These are phyloP conservation scores for Drosophila emarginata DNA, from an alignment of 2,888 invertebrate genomes.

Conservation along the genomic window DNA sequence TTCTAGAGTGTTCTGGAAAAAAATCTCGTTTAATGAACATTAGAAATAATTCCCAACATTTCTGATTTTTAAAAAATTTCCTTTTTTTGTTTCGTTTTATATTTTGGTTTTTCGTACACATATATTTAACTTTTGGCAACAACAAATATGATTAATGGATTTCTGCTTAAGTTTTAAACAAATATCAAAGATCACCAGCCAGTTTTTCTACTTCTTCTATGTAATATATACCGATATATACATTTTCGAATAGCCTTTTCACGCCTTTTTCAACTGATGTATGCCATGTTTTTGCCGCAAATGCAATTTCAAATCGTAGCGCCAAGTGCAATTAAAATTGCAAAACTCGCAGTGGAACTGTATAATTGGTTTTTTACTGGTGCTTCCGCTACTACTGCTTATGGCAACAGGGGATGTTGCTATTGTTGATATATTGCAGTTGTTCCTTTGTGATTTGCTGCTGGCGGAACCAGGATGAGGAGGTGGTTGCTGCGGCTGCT, in stretches of 20 bases:
- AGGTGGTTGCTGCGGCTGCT: conserved; percentile 49
- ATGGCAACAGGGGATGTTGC: conserved; percentile 10
- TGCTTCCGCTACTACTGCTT: conserved; percentile 17
- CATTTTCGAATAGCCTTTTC: not conserved
- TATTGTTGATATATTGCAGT: conserved; percentile 21
- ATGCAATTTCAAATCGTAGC: conserved; percentile 82
- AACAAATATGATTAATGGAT: conserved; percentile 36
- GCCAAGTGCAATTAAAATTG: conserved; percentile 82
- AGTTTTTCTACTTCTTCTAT: not conserved
- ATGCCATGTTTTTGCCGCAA: conserved; percentile 82
- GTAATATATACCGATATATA: not conserved
- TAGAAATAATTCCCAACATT: not conserved
- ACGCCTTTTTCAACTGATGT: conserved; percentile 81
- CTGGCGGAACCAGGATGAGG: conserved; percentile 28
- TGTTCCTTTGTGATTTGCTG: conserved; percentile 21
- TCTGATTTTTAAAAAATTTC: not conserved
- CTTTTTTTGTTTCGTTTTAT: conserved; percentile 52
- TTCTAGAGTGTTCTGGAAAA: not conserved
- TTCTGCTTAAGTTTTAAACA: conserved; percentile 15
- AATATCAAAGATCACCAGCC: conserved; percentile 9
- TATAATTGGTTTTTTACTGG: conserved; percentile 68
- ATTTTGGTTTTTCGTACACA: conserved; percentile 68
- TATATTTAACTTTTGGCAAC: conserved; percentile 77
- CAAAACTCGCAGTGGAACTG: conserved; percentile 82
- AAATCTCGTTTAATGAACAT: not conserved